Conservation (phyloP, 1,140 invertebrate genomes). For the Schlechtendalia chinensis region DNA sequence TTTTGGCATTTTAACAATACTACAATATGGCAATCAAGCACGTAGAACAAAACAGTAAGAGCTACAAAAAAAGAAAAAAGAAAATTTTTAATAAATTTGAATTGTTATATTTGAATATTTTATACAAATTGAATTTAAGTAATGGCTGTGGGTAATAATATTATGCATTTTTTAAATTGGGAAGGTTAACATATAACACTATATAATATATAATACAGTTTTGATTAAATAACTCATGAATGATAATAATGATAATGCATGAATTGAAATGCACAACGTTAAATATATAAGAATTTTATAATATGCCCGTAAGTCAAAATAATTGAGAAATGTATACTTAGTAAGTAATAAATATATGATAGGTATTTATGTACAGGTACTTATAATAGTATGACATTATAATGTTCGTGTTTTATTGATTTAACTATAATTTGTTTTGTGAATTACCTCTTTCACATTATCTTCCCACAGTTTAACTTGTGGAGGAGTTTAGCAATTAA, state of each 20-base stretch:
- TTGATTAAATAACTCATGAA: not conserved
- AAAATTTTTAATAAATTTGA: too few species aligned
- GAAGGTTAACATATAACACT: not conserved
- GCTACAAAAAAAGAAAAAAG: too few species aligned
- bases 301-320: conserved; percentile 2
- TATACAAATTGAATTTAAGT: too few species aligned
- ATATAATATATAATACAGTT: not conserved
- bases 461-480: conserved; percentile 44
- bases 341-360: too few species aligned
- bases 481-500: not conserved
- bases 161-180: too few species aligned
- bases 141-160: too few species aligned
- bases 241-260: not conserved
- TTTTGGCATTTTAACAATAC: too few species aligned
- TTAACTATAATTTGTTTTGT: not conserved
- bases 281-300: not conserved
- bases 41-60: too few species aligned
- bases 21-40: too few species aligned
- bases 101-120: too few species aligned
- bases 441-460: not conserved
- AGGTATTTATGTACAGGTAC: too few species aligned
- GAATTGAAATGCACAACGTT: not conserved
- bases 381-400: not conserved
- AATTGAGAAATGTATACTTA: not conserved
- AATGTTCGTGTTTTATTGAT: not conserved